Conservation (phyloP, 2,888 invertebrate species). For the Creontiades dilutus region DNA sequence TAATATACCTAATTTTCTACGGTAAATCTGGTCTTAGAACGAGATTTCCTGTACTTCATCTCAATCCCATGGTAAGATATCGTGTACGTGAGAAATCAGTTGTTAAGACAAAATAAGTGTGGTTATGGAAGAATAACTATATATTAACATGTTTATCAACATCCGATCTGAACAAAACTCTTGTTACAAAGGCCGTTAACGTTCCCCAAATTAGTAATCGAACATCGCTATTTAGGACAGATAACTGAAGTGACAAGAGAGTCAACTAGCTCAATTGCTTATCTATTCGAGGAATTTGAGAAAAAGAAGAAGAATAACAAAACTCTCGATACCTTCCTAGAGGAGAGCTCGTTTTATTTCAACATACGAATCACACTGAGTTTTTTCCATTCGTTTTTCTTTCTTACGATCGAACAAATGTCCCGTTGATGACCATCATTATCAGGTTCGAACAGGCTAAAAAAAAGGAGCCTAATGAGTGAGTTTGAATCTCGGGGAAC, state of each 20-base stretch:
- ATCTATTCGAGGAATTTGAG: not conserved
- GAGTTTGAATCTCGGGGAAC: not conserved
- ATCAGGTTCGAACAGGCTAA: not conserved
- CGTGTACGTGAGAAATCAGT: too few relatives aligned
- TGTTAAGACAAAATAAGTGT: too few relatives aligned
- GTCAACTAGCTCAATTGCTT: not conserved
- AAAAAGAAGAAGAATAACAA: not conserved
- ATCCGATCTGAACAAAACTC: too few relatives aligned
- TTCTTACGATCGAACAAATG: constrained; percentile 10
- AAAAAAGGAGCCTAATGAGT: constrained; percentile 12
- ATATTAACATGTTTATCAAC: too few relatives aligned
- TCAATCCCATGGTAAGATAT: too few relatives aligned
- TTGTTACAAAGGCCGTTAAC: not conserved
- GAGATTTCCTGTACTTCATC: too few relatives aligned
- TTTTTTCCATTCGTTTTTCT: not conserved
- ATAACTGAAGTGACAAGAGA: not conserved
- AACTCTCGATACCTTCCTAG: not conserved
- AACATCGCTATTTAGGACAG: not conserved
- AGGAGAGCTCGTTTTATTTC: constrained; percentile 2
- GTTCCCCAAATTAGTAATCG: not conserved
- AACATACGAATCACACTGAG: constrained; percentile 17
- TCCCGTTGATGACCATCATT: constrained; percentile 29
- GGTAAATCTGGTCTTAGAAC: too few relatives aligned
- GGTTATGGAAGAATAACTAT: too few relatives aligned
- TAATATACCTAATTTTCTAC: too few relatives aligned